phyloP scores from a whole-genome alignment of 2,113 vertebrate genomes.

The Takifugu flavidus region DNA sequence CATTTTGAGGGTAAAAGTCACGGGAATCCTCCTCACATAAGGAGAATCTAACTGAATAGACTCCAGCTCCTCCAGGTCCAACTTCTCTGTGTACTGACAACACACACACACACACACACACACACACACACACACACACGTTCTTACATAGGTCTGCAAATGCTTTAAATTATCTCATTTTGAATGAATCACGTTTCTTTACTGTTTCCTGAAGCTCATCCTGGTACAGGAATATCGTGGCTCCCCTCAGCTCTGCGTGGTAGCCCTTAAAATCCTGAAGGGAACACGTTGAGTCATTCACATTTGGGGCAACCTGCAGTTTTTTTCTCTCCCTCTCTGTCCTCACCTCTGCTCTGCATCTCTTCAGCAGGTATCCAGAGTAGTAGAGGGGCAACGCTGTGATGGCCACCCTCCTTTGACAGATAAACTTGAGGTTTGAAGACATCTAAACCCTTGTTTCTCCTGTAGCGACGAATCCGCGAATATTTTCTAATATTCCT shows the following conservation, averaged over 20 bases:
- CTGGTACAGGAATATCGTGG: constrained; percentile 61
- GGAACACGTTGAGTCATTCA: not conserved
- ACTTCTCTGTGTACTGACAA: constrained; percentile 61
- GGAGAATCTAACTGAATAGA: constrained; percentile 34
- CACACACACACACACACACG: not conserved
- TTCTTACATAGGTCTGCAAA: not conserved
- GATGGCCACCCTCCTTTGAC: constrained; percentile 51
- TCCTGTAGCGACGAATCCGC: not conserved
- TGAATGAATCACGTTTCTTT: constrained; percentile 16
- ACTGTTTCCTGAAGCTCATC: constrained; percentile 57
- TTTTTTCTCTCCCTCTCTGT: not conserved
- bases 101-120: not conserved
- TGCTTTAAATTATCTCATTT: not conserved
- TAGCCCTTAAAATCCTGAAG: constrained; percentile 58
- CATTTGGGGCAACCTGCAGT: not conserved
- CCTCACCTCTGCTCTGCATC: constrained; percentile 46
- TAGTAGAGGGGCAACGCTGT: constrained; percentile 68
- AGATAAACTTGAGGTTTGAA: constrained; percentile 15
- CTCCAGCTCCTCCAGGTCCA: constrained; percentile 56
- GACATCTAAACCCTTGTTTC: constrained; percentile 37
- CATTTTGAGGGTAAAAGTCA: constrained; percentile 48
- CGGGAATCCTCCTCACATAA: not conserved
- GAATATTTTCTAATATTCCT: too few species aligned
- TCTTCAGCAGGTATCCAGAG: constrained; percentile 58
- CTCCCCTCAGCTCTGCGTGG: constrained; percentile 64